Percentiles rank a stretch among this genome's conserved stretches.
phyloP scores from a whole-genome alignment of 2,113 vertebrate species.

The Nannospalax galili region DNA sequence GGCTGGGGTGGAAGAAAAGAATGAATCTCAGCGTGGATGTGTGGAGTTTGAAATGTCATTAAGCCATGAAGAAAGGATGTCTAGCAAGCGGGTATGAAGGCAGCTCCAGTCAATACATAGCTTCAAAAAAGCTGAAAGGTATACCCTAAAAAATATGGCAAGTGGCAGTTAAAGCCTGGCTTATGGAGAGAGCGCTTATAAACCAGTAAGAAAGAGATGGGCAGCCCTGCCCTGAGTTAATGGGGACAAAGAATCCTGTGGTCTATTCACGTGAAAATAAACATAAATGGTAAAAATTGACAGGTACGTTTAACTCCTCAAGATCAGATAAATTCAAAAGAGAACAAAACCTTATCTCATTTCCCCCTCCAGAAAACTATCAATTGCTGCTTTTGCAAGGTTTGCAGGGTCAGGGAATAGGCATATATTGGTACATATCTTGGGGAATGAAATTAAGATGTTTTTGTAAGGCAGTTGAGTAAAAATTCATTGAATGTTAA shows the following conservation, averaged over 20 bases:
- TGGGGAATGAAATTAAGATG: neutral
- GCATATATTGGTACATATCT: neutral
- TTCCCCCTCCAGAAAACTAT: neutral
- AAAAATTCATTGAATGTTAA: conserved; percentile 28
- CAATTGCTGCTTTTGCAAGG: neutral
- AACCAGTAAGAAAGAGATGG: neutral
- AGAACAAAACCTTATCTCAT: neutral
- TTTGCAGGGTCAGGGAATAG: no score
- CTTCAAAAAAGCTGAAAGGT: neutral
- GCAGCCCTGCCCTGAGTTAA: neutral
- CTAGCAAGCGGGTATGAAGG: neutral
- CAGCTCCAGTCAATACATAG: neutral
- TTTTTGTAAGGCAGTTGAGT: neutral
- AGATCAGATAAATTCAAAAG: neutral
- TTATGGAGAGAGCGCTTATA: neutral
- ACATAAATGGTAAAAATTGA: neutral
- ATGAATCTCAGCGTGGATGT: neutral
- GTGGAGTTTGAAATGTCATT: neutral
- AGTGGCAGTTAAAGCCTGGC: neutral
- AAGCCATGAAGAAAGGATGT: conserved; percentile 16
- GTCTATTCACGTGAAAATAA: neutral
- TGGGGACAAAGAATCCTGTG: neutral
- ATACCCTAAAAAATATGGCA: neutral
- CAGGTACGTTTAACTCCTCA: neutral
- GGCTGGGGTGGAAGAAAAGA: neutral